phyloP scores from a whole-genome alignment of 2,888 invertebrate species.

The Trichopria drosophilae region DNA sequence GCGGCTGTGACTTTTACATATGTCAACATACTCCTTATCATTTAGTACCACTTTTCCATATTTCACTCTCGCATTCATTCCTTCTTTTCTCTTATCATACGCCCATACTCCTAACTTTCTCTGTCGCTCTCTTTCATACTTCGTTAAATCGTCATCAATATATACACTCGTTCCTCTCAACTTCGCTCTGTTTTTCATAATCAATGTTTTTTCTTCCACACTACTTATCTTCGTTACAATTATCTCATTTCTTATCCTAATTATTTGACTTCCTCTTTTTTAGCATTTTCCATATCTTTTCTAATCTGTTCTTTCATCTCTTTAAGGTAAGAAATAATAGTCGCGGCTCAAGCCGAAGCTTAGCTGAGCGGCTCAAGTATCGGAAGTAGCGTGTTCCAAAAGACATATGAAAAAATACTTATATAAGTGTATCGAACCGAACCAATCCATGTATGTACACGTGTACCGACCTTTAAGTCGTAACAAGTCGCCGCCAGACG shows the following conservation, averaged over 20 bases:
- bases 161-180: constrained; percentile 14
- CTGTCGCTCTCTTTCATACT: constrained; percentile 22
- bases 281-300: not conserved
- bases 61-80: constrained; percentile 15
- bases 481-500: no score
- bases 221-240: constrained; percentile 7
- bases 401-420: no score
- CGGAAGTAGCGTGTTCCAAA: no score
- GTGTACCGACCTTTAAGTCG: no score
- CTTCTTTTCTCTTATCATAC: constrained; percentile 21
- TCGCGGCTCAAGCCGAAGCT: no score
- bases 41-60: constrained; percentile 17
- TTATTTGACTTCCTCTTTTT: no score
- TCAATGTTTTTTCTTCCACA: constrained; percentile 18
- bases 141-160: constrained; percentile 29
- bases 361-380: no score
- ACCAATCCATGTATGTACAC: no score
- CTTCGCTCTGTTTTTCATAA: constrained; percentile 17
- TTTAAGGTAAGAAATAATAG: no score
- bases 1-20: no score
- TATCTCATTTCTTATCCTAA: not conserved
- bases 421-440: no score
- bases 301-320: not conserved
- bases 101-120: constrained; percentile 8
- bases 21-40: no score